These are phyloP conservation scores for Oxyura jamaicensis DNA, from an alignment of 2,113 vertebrate species.

Conservation along the genomic window DNA sequence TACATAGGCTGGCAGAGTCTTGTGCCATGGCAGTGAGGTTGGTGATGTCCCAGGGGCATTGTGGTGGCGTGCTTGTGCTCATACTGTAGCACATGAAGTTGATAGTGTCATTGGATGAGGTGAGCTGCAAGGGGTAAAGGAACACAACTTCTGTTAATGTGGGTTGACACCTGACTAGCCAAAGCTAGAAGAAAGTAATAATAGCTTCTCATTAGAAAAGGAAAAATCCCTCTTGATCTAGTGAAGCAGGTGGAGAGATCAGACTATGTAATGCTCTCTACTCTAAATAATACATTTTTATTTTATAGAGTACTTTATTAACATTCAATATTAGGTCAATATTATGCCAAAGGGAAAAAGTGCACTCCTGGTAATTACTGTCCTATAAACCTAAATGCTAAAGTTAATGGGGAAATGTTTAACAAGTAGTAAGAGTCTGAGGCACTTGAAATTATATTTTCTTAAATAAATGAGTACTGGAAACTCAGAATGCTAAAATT, in stretches of 20 bases:
- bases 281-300: not conserved
- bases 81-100: not conserved
- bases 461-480: not conserved
- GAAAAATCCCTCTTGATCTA: not conserved
- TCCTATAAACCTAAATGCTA: slow-evolving; percentile 54
- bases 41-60: not conserved
- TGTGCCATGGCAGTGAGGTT: not conserved
- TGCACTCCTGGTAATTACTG: slow-evolving; percentile 33
- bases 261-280: not conserved
- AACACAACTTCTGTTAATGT: not conserved
- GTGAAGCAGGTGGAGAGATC: not conserved
- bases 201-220: not conserved
- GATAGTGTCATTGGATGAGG: not conserved
- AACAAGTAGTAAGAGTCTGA: not conserved
- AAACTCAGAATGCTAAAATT: not conserved
- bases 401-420: not conserved
- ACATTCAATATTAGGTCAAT: slow-evolving; percentile 20
- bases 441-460: not conserved
- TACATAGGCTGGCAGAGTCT: not conserved
- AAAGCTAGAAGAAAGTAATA: not conserved
- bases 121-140: not conserved
- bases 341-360: slow-evolving; percentile 32
- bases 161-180: accelerated
- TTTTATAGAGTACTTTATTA: not conserved
- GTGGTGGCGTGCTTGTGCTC: not conserved